A percentile compares a stretch with the other conserved stretches of the same genome.
phyloP scores from a whole-genome alignment of 2,888 invertebrate genomes.

The Tachina fera region DNA sequence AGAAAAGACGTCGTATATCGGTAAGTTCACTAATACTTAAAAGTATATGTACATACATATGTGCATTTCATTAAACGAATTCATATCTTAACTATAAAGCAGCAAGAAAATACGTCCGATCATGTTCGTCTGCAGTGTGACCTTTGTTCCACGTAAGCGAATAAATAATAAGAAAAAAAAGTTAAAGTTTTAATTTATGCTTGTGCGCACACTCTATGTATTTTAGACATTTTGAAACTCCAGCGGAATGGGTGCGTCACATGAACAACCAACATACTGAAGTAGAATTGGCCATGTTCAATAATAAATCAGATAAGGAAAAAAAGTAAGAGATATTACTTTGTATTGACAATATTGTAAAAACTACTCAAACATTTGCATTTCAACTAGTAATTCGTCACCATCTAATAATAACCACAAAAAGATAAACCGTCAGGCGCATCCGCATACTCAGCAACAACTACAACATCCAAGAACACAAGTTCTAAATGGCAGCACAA shows the following conservation, averaged over 20 bases:
- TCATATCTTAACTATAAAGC: slow-evolving; percentile 79
- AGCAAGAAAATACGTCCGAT: slow-evolving; percentile 84
- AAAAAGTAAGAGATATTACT: slow-evolving; percentile 65
- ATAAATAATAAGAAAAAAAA: background rate
- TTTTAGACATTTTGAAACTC: slow-evolving; percentile 86
- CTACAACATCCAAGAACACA: slow-evolving; percentile 60
- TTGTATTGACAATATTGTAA: slow-evolving; percentile 1
- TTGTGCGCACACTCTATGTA: background rate
- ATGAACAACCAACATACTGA: slow-evolving; percentile 93
- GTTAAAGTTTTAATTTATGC: background rate
- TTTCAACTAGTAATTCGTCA: slow-evolving; percentile 47
- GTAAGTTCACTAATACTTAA: slow-evolving; percentile 77
- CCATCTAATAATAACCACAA: slow-evolving; percentile 63
- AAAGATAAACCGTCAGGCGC: slow-evolving; percentile 64
- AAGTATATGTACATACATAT: too few species aligned
- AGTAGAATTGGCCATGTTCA: slow-evolving; percentile 87
- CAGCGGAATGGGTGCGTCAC: slow-evolving; percentile 94
- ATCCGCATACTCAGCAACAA: slow-evolving; percentile 62
- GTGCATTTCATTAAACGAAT: slow-evolving; percentile 19
- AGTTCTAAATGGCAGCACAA: slow-evolving; percentile 66
- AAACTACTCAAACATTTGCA: background rate
- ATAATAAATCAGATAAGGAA: slow-evolving; percentile 80
- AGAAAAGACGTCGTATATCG: slow-evolving; percentile 84
- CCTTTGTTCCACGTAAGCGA: slow-evolving; percentile 87
- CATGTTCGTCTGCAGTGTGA: slow-evolving; percentile 91